Conservation (phyloP, 2,888 invertebrate species). For the Digitonthophagus gazella region DNA sequence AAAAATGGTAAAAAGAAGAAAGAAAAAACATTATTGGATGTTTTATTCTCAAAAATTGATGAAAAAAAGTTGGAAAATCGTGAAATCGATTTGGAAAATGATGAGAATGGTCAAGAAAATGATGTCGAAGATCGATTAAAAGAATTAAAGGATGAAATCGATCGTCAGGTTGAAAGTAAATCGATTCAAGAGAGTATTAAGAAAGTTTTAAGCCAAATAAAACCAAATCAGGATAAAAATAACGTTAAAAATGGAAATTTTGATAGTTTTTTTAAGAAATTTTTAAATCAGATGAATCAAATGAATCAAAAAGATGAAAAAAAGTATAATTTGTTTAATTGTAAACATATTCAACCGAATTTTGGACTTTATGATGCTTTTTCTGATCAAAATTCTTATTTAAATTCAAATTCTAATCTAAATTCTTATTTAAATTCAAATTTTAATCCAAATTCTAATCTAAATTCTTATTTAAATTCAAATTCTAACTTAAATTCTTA, state of each 20-base stretch:
- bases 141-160: slow-evolving; percentile 40
- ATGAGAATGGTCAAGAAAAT: slow-evolving; percentile 23
- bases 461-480: not conserved
- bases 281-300: slow-evolving; percentile 7
- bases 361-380: not conserved
- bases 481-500: not conserved
- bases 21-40: not conserved
- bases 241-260: slow-evolving; percentile 26
- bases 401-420: not conserved
- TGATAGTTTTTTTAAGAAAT: slow-evolving; percentile 17
- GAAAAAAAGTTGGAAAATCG: slow-evolving; percentile 23
- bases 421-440: not conserved
- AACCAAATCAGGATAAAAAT: slow-evolving; percentile 13
- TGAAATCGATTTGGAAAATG: slow-evolving; percentile 24
- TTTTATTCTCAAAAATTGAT: not conserved
- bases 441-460: not conserved
- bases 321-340: slow-evolving; percentile 2
- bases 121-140: slow-evolving; percentile 28
- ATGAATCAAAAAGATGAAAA: not conserved
- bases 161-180: slow-evolving; percentile 36
- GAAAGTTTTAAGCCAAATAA: slow-evolving; percentile 25
- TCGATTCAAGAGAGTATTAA: too few relatives aligned
- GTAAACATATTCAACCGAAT: not conserved
- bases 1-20: slow-evolving; percentile 6
- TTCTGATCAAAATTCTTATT: slow-evolving; percentile 4